Conservation (phyloP, 2,888 invertebrate genomes). For the Ypsolopha scabrella region DNA sequence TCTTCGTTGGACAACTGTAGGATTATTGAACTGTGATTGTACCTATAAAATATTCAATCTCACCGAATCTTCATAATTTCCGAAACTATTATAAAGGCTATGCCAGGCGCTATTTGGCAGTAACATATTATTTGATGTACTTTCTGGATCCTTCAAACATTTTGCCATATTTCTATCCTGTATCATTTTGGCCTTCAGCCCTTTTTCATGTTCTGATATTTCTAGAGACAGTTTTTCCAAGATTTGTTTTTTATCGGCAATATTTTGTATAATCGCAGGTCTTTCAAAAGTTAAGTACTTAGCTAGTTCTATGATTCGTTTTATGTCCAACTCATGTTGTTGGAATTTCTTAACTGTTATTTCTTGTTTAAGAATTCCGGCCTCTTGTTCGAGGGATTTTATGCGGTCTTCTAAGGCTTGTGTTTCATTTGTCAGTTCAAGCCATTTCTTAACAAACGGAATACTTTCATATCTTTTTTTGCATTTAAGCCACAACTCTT, state of each 20-base stretch:
- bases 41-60: background rate
- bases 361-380: constrained; percentile 18
- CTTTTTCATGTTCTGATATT: constrained; percentile 12
- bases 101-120: constrained; percentile 17
- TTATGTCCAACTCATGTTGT: constrained; percentile 22
- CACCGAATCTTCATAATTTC: background rate
- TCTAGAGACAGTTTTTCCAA: constrained; percentile 14
- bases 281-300: constrained; percentile 30
- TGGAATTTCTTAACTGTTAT: constrained; percentile 23
- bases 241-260: constrained; percentile 19
- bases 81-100: constrained; percentile 1
- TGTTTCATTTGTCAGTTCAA: constrained; percentile 21
- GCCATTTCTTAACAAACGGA: constrained; percentile 34
- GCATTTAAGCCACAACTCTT: constrained; percentile 35
- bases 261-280: constrained; percentile 23
- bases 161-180: constrained; percentile 1
- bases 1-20: too few relatives aligned
- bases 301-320: constrained; percentile 35
- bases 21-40: background rate
- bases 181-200: background rate
- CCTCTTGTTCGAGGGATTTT: constrained; percentile 21
- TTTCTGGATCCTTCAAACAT: constrained; percentile 7
- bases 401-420: constrained; percentile 23
- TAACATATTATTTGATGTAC: constrained; percentile 2
- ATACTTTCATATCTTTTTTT: constrained; percentile 44